Evolutionary conservation across 2,797 vertebrate genomes (phyloP).

Genomic region (Coendou prehensilis): DNA sequence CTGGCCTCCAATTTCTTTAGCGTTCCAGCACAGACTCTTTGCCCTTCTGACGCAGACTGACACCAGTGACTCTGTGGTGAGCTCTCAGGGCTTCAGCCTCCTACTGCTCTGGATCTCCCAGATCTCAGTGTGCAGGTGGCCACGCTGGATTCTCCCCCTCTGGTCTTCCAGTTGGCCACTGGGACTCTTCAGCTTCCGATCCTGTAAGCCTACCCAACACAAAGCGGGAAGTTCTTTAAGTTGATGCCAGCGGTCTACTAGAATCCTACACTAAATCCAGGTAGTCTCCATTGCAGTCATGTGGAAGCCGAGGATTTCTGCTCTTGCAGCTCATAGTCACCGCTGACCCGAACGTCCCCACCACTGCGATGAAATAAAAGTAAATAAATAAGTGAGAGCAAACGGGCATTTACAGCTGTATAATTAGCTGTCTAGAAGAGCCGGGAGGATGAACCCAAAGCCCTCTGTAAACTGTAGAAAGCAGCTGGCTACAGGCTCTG

Average conservation of each 20-base stretch:
- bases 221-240: background rate
- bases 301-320: background rate
- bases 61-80: background rate
- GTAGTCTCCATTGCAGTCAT: accelerated
- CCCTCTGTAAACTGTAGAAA: background rate
- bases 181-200: background rate
- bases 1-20: background rate
- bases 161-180: background rate
- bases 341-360: background rate
- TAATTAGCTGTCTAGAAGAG: background rate
- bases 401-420: background rate
- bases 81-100: background rate
- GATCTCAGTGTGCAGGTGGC: background rate
- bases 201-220: background rate
- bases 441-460: background rate
- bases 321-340: background rate
- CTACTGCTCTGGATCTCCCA: background rate
- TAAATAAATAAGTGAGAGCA: background rate
- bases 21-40: background rate
- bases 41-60: background rate
- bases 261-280: background rate
- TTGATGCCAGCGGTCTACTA: accelerated
- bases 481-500: background rate
- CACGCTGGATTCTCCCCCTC: background rate
- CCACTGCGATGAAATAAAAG: background rate